A percentile compares a stretch with the other conserved stretches of the same genome.
Conservation (phyloP, 2,797 vertebrate species). For the Rhadinocentrus ornatus region DNA sequence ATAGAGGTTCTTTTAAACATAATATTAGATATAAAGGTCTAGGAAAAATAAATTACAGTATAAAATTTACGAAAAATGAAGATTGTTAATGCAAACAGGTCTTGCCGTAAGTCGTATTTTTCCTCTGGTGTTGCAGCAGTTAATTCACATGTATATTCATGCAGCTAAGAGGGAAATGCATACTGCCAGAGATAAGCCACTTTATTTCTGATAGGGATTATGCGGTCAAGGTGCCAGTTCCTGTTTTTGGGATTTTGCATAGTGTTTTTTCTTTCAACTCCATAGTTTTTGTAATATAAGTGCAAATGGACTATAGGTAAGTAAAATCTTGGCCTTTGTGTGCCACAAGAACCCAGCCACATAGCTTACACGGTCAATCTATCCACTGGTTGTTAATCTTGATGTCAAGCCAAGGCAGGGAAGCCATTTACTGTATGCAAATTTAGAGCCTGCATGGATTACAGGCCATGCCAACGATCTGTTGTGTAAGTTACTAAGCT, state of each 20-base stretch:
- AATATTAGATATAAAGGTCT: neutral
- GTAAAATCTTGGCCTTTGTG: neutral
- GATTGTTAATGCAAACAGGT: too few relatives aligned
- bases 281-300: neutral
- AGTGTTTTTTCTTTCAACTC: neutral
- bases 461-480: constrained; percentile 43
- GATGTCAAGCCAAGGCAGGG: constrained; percentile 50
- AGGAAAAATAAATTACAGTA: too few relatives aligned
- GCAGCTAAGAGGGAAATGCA: neutral
- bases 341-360: constrained; percentile 1
- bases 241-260: constrained; percentile 1
- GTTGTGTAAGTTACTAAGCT: constrained; percentile 33
- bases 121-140: neutral
- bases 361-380: constrained; percentile 36
- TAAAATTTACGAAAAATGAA: too few relatives aligned
- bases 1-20: neutral
- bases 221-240: neutral
- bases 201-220: neutral
- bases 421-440: constrained; percentile 33
- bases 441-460: constrained; percentile 53
- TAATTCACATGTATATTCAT: neutral
- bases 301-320: neutral
- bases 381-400: constrained; percentile 65
- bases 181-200: neutral
- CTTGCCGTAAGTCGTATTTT: neutral